Base-by-base conservation (phyloP, 2,113 vertebrate species). In the Chiloscyllium plagiosum region DNA sequence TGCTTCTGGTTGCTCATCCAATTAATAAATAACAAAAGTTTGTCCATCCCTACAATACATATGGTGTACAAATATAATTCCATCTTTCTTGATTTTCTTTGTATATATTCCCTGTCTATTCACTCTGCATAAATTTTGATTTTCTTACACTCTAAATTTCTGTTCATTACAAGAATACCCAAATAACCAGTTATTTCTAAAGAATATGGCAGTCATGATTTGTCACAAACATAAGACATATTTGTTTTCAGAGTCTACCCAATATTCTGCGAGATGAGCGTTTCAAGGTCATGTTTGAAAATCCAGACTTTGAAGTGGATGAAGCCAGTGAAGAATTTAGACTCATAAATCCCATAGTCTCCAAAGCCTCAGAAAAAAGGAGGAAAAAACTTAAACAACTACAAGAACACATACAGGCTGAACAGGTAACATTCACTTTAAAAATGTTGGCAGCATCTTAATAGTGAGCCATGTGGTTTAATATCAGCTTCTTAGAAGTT, bases 241-340 rank as follows among this genome's bases (percentile, higher is more conserved):
- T 66, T 22, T 69, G 19, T 95, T 86, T 29, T 29, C 96, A 99
- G 99, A 98, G 97, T 94, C 96, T 98, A 42, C 98, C 98, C 24
- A 99, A 97, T 96, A 98, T 99, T 96, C 98, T 99, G 96, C 98
- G 97, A 12, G 99, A 99, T 61, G 98, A 99, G 96, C 98, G 99
- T 52, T 99, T 99, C 97, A 99, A 99, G 98, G 97, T 99, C 96
- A 99, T 99, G 99, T 99, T 99, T 96, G 99, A 99, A 97, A 99
- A 99, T 96, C 99, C 99, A 0, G 99, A 99, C 96, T 99, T 98
- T 97, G 99, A 99, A 97, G 99, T 99, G 96, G 99, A 99, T 19
- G 98, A 99, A 97, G 98, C 98, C 96, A 99, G 99, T 96, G 99
- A 99, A 97, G 99, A 99, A 97, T 99, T 98, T 96, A 98, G 99